These are phyloP conservation scores for Meloidogyne hapla DNA, from an alignment of 1,140 invertebrate species.

Conservation along the genomic window DNA sequence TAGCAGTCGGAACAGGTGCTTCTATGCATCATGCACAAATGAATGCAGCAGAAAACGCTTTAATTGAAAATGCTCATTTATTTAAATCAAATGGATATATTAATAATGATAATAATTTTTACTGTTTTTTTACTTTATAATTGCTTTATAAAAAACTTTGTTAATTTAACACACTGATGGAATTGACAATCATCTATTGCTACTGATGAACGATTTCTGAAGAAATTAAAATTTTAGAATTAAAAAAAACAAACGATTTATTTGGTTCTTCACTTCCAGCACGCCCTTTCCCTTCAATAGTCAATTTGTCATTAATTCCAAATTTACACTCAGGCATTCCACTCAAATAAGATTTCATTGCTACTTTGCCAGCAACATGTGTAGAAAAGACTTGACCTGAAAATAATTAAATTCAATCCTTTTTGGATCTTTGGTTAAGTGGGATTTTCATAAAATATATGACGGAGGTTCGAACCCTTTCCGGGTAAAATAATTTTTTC, in stretches of 20 bases:
- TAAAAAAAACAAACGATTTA: conserved; percentile 66
- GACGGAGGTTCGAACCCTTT: neutral
- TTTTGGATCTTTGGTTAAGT: neutral
- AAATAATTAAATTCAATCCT: conserved; percentile 41
- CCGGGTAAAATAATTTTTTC: neutral
- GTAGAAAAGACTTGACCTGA: conserved; percentile 93
- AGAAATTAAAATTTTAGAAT: too few relatives aligned
- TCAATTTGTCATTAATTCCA: conserved; percentile 98
- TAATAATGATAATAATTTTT: neutral
- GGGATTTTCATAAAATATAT: conserved; percentile 8
- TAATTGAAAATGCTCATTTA: conserved; percentile 42
- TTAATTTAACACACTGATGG: conserved; percentile 98
- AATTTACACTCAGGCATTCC: conserved; percentile 99
- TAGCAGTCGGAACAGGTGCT: conserved; percentile 38
- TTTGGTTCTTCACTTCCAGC: conserved; percentile 79
- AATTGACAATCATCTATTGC: conserved; percentile 99
- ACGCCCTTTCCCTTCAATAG: conserved; percentile 93
- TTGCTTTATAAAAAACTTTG: conserved; percentile 99
- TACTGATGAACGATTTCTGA: conserved; percentile 74
- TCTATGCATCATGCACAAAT: conserved; percentile 50
- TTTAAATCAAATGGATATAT: conserved; percentile 24
- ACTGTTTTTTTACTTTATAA: too few relatives aligned
- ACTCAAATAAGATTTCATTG: conserved; percentile 98
- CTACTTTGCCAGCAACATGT: conserved; percentile 96
- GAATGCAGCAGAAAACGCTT: conserved; percentile 52